Evolutionary conservation across 2,113 vertebrate genomes (phyloP).

Genomic region (Silurus asotus): DNA sequence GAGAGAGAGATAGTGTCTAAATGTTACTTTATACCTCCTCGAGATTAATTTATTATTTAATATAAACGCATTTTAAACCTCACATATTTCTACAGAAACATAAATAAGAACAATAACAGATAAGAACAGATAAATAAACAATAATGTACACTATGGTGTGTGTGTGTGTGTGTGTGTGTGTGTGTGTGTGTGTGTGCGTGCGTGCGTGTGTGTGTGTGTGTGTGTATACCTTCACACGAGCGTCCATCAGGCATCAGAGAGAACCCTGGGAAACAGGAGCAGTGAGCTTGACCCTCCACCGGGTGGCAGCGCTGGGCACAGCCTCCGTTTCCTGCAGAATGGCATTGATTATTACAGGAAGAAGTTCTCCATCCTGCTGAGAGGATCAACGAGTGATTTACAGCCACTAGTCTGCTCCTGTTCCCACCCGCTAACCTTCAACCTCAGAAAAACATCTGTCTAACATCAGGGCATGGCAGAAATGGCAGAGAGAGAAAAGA

Average conservation of each 20-base stretch:
- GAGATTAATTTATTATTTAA: not conserved
- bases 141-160: not conserved
- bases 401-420: not conserved
- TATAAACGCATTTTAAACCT: not conserved
- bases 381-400: constrained; percentile 45
- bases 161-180: not conserved
- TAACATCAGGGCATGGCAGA: constrained; percentile 2
- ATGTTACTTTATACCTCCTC: not conserved
- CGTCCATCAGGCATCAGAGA: constrained; percentile 76
- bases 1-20: not conserved
- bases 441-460: constrained; percentile 57
- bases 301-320: constrained; percentile 79
- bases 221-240: constrained; percentile 80
- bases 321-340: constrained; percentile 74
- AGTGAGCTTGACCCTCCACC: constrained; percentile 64
- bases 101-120: not conserved
- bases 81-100: not conserved
- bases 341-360: constrained; percentile 40
- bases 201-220: not conserved
- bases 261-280: constrained; percentile 86
- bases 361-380: constrained; percentile 30
- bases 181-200: not conserved
- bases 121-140: not conserved
- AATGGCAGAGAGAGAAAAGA: too few species aligned
- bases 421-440: constrained; percentile 55